Percentiles rank a stretch among this genome's conserved stretches.
These are phyloP conservation scores for Coleophora flavipennella DNA, from an alignment of 2,888 invertebrate species.

Conservation along the genomic window DNA sequence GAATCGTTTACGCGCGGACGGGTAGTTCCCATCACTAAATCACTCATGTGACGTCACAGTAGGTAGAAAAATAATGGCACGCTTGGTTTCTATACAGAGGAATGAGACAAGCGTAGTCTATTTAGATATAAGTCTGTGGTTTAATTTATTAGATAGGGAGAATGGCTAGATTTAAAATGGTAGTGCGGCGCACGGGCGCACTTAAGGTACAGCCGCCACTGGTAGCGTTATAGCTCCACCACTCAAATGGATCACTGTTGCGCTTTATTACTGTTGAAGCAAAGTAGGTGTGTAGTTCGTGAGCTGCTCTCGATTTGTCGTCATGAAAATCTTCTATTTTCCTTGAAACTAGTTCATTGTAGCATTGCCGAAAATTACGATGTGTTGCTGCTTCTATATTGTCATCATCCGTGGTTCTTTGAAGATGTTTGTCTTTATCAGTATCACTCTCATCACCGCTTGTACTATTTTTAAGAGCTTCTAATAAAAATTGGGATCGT, in stretches of 20 bases:
- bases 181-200: too few species aligned
- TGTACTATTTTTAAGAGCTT: not conserved
- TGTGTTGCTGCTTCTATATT: not conserved
- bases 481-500: not conserved
- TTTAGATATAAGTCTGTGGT: too few species aligned
- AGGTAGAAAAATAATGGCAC: too few species aligned
- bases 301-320: not conserved
- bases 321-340: constrained; percentile 1
- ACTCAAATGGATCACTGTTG: constrained; percentile 2
- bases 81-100: too few species aligned
- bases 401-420: not conserved
- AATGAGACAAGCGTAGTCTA: too few species aligned
- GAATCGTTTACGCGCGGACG: too few species aligned
- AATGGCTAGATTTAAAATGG: too few species aligned
- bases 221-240: constrained; percentile 1
- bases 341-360: constrained; percentile 1
- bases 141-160: too few species aligned
- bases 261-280: constrained; percentile 1
- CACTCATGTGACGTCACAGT: too few species aligned
- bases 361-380: constrained; percentile 1
- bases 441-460: not conserved
- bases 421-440: not conserved
- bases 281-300: constrained; percentile 3
- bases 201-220: too few species aligned
- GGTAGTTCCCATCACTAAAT: too few species aligned